These are phyloP conservation scores for Hyposoter dolosus DNA, from an alignment of 2,888 invertebrate species.

Conservation along the genomic window DNA sequence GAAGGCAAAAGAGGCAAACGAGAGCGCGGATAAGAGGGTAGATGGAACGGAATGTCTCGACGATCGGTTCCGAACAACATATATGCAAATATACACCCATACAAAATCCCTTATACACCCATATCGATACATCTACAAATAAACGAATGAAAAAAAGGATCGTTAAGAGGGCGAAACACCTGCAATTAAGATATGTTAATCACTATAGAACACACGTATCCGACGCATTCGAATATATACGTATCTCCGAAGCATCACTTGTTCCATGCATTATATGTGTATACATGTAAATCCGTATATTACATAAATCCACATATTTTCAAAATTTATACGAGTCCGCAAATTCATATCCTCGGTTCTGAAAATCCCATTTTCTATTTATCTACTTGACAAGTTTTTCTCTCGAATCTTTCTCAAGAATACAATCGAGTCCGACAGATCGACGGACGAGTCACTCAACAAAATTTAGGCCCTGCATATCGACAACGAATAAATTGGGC, in stretches of 20 bases:
- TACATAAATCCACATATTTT: constrained; percentile 11
- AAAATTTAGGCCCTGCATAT: too few species aligned
- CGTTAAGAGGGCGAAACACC: constrained; percentile 76
- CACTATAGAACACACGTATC: constrained; percentile 75
- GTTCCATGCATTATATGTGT: constrained; percentile 32
- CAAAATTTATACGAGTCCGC: constrained; percentile 7
- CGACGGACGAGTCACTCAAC: not conserved
- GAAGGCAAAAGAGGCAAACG: constrained; percentile 71
- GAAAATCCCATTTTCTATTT: not conserved
- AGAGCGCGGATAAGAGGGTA: constrained; percentile 68
- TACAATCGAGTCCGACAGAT: not conserved
- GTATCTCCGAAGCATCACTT: constrained; percentile 50
- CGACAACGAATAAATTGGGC: too few species aligned
- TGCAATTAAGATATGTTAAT: constrained; percentile 82
- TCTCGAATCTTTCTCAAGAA: not conserved
- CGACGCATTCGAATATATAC: constrained; percentile 65
- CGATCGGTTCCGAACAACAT: constrained; percentile 75
- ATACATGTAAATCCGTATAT: not conserved
- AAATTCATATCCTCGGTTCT: not conserved
- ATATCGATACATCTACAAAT: constrained; percentile 5
- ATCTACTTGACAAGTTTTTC: not conserved
- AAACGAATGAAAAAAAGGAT: constrained; percentile 66
- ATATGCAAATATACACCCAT: constrained; percentile 38
- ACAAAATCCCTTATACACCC: not conserved
- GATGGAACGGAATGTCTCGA: constrained; percentile 74